Percentiles rank a stretch among this genome's conserved stretches.
Conservation (phyloP, 2,113 vertebrate genomes). For the Cariama cristata region DNA sequence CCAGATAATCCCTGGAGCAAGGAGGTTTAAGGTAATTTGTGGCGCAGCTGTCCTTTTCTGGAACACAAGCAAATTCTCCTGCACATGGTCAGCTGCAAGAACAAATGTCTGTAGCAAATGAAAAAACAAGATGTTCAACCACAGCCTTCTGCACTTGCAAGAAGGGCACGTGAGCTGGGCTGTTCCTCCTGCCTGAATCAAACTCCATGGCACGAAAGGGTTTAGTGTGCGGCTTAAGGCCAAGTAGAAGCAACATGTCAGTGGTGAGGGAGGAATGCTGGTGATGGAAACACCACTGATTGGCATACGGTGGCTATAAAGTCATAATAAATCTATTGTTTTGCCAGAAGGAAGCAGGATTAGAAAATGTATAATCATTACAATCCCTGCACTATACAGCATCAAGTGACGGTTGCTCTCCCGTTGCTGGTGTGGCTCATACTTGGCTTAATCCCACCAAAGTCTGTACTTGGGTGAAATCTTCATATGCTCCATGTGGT, state of each 20-base stretch:
- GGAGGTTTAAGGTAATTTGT: constrained; percentile 88
- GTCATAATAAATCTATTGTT: constrained; percentile 72
- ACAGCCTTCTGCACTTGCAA: constrained; percentile 41
- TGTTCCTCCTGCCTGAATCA: constrained; percentile 55
- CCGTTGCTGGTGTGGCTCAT: neutral
- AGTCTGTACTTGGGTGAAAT: neutral
- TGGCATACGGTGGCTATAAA: constrained; percentile 55
- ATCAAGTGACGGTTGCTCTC: constrained; percentile 11
- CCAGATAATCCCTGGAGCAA: constrained; percentile 86
- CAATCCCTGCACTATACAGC: neutral
- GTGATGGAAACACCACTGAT: constrained; percentile 56
- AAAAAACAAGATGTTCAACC: constrained; percentile 84
- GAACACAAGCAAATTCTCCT: constrained; percentile 88
- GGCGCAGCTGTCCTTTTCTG: constrained; percentile 89
- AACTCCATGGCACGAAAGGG: constrained; percentile 52
- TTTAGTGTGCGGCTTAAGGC: constrained; percentile 67
- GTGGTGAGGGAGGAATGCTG: constrained; percentile 57
- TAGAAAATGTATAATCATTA: constrained; percentile 66
- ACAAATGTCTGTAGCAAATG: constrained; percentile 87
- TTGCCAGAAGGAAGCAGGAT: constrained; percentile 58
- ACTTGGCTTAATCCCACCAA: neutral
- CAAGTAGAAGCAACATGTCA: constrained; percentile 72
- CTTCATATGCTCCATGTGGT: neutral
- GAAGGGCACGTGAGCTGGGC: constrained; percentile 54
- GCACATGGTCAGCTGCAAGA: constrained; percentile 89